phyloP scores from a whole-genome alignment of 1,140 invertebrate genomes.

The Drosophila grimshawi region DNA sequence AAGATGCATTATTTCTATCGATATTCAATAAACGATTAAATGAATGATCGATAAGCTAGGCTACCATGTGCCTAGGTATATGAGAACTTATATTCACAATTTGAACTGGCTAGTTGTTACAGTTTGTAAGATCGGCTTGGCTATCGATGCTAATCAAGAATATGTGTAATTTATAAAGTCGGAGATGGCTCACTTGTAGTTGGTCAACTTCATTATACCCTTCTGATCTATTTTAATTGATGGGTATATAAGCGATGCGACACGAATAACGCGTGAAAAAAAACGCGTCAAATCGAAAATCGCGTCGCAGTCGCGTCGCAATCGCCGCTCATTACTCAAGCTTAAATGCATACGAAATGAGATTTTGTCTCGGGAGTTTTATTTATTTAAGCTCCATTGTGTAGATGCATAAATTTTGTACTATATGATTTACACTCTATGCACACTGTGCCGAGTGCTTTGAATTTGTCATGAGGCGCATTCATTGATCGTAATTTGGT shows the following conservation, averaged over 20 bases:
- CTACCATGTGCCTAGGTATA: no score
- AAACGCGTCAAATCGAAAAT: slow-evolving; percentile 24
- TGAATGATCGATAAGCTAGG: no score
- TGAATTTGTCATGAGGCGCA: slow-evolving; percentile 46
- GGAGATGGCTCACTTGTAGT: no score
- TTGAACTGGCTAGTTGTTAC: no score
- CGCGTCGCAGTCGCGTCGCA: slow-evolving; percentile 11
- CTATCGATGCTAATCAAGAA: no score
- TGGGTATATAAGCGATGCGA: slow-evolving; percentile 15
- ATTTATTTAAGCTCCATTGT: slow-evolving; percentile 60
- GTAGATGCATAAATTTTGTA: slow-evolving; percentile 60
- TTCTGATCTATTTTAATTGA: not conserved
- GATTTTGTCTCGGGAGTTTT: slow-evolving; percentile 53
- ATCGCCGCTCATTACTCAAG: slow-evolving; percentile 67
- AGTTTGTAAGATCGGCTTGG: no score
- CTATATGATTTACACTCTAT: slow-evolving; percentile 54
- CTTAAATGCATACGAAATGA: slow-evolving; percentile 80
- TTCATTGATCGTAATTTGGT: slow-evolving; percentile 10
- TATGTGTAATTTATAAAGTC: no score
- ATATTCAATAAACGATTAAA: no score
- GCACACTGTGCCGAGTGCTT: slow-evolving; percentile 32
- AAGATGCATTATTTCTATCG: no score
- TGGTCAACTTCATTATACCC: no score
- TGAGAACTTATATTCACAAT: no score
- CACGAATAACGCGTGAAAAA: slow-evolving; percentile 42